Evolutionary conservation across 2,113 vertebrate genomes (phyloP).

Genomic region (Urocolius indicus): DNA sequence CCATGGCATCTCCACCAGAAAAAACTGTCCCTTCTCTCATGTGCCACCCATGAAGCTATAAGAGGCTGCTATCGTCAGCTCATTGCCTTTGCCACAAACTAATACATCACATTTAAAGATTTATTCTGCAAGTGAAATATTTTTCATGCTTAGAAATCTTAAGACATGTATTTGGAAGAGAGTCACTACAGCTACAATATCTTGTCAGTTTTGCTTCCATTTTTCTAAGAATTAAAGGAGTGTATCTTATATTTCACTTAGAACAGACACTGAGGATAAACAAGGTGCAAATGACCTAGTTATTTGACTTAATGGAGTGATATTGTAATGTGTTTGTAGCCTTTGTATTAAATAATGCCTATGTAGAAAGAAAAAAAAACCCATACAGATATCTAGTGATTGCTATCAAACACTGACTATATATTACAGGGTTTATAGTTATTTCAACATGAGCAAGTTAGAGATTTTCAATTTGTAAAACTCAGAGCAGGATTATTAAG

Average conservation of each 20-base stretch:
- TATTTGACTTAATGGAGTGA: neutral
- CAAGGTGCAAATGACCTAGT: neutral
- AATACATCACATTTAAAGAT: neutral
- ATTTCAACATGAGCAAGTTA: neutral
- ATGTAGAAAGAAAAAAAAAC: neutral
- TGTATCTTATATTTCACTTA: neutral
- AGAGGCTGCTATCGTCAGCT: neutral
- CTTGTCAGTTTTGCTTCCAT: neutral
- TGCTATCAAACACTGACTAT: neutral
- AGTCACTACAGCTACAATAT: neutral
- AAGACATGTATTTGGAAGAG: neutral
- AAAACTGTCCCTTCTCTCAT: neutral
- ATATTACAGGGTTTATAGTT: neutral
- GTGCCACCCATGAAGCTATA: neutral
- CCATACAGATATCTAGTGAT: neutral
- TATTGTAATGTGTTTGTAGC: neutral
- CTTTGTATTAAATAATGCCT: neutral
- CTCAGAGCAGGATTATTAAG: neutral
- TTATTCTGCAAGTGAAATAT: neutral
- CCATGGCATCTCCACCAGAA: too few species aligned
- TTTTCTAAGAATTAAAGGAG: neutral
- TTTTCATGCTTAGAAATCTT: neutral
- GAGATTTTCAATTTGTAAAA: neutral
- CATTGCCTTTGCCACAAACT: neutral
- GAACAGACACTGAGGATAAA: neutral